Percentiles rank a stretch among this genome's conserved stretches.
These are phyloP conservation scores for Venusia cambrica DNA, from an alignment of 2,888 invertebrate species.

Conservation along the genomic window DNA sequence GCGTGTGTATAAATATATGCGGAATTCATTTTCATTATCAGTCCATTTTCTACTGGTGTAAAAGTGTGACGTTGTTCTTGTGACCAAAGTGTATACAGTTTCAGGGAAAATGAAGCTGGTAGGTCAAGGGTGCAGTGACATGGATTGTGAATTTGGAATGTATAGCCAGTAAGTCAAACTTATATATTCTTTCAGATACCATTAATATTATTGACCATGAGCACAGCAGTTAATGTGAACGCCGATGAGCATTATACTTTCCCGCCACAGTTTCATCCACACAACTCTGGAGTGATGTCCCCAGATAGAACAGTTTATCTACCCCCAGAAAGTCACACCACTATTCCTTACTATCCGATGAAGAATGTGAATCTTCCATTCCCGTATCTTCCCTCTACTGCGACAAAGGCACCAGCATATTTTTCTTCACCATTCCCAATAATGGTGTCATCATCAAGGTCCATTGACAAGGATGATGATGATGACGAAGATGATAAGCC, in stretches of 20 bases:
- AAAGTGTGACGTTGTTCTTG: slow-evolving; percentile 62
- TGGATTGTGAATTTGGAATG: slow-evolving; percentile 36
- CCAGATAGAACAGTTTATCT: slow-evolving; percentile 64
- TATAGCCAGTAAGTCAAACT: too few species aligned
- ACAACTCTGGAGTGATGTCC: slow-evolving; percentile 45
- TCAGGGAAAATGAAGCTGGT: slow-evolving; percentile 73
- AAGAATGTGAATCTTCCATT: slow-evolving; percentile 58
- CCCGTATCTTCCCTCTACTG: slow-evolving; percentile 59
- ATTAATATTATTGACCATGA: slow-evolving; percentile 47
- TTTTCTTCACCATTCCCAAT: slow-evolving; percentile 58
- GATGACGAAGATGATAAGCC: slow-evolving; percentile 41
- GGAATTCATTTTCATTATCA: slow-evolving; percentile 80
- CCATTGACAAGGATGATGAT: slow-evolving; percentile 48
- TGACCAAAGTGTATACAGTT: slow-evolving; percentile 49
- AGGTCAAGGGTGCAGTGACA: slow-evolving; percentile 56
- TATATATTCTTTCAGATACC: slow-evolving; percentile 61
- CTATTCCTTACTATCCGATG: slow-evolving; percentile 56
- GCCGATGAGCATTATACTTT: slow-evolving; percentile 60
- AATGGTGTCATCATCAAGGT: slow-evolving; percentile 52
- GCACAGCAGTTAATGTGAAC: slow-evolving; percentile 41
- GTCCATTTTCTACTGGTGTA: slow-evolving; percentile 65
- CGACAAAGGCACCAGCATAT: slow-evolving; percentile 52
- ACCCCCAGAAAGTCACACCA: slow-evolving; percentile 62
- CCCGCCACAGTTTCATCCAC: slow-evolving; percentile 56
- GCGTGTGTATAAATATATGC: slow-evolving; percentile 79